A percentile compares a stretch with the other conserved stretches of the same genome.
These are phyloP conservation scores for Scartelaos histophorus DNA, from an alignment of 2,113 vertebrate genomes.

Conservation along the genomic window DNA sequence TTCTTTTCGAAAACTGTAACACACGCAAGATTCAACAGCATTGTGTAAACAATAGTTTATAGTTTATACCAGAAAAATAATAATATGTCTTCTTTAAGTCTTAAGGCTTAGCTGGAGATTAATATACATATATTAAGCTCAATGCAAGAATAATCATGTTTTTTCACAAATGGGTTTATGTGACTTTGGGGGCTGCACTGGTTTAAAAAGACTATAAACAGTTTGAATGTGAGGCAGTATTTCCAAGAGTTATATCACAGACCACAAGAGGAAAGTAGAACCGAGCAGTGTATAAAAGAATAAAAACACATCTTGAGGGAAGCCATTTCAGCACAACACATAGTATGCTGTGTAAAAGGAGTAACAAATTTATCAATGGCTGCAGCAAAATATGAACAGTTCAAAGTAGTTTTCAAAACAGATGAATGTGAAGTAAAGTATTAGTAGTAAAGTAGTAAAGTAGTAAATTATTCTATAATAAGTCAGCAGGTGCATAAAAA, in stretches of 20 bases:
- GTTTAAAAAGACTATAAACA: background rate
- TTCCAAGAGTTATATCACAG: constrained; percentile 12
- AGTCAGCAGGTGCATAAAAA: no score
- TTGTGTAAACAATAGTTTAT: background rate
- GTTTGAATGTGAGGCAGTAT: background rate
- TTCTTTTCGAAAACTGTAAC: no score
- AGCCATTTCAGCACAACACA: background rate
- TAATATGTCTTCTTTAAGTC: background rate
- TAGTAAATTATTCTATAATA: no score
- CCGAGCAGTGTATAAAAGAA: background rate
- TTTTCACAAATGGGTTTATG: background rate
- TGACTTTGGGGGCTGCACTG: background rate
- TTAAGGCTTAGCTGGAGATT: background rate
- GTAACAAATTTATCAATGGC: no score
- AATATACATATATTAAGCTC: background rate
- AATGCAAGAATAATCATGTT: background rate
- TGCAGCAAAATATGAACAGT: no score
- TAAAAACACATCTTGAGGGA: background rate
- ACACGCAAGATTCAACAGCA: no score
- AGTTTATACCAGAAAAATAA: background rate
- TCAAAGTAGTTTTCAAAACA: no score
- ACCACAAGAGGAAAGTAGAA: constrained; percentile 10
- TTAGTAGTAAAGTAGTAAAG: no score
- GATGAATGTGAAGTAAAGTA: no score
- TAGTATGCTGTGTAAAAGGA: background rate